These are phyloP conservation scores for Myripristis jacobus DNA, from an alignment of 2,797 vertebrate species.

Conservation along the genomic window DNA sequence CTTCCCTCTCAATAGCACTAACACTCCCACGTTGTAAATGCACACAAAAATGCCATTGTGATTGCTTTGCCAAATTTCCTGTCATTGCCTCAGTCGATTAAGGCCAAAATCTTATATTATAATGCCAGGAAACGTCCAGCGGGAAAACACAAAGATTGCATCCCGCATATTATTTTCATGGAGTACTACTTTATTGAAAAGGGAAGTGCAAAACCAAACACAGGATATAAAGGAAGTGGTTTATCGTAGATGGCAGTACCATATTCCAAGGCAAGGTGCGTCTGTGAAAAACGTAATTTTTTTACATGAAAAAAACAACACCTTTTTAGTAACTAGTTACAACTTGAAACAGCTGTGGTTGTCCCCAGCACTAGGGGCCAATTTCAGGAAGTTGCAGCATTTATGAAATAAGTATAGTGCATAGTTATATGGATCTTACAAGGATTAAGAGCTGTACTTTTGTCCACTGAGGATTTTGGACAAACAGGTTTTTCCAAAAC, in stretches of 20 bases:
- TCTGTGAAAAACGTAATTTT: slow-evolving; percentile 13
- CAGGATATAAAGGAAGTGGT: slow-evolving; percentile 46
- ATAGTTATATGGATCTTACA: not conserved
- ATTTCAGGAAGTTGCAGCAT: too few species aligned
- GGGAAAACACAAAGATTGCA: slow-evolving; percentile 35
- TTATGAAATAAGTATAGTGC: too few species aligned
- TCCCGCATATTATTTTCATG: slow-evolving; percentile 7
- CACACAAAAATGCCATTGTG: slow-evolving; percentile 24
- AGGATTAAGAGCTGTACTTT: not conserved
- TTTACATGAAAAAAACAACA: too few species aligned
- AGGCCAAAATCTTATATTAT: slow-evolving; percentile 33
- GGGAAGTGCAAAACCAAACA: slow-evolving; percentile 51
- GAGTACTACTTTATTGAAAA: slow-evolving; percentile 23
- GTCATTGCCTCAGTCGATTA: slow-evolving; percentile 35
- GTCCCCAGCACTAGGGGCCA: not conserved
- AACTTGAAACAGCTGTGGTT: slow-evolving; percentile 31
- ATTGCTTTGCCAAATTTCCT: slow-evolving; percentile 45
- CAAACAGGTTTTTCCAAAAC: too few species aligned
- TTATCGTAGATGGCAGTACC: slow-evolving; percentile 13
- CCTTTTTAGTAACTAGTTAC: too few species aligned
- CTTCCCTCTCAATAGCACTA: not conserved
- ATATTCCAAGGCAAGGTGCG: slow-evolving; percentile 26
- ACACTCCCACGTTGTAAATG: slow-evolving; percentile 26
- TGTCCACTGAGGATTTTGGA: too few species aligned
- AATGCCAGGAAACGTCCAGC: slow-evolving; percentile 58